Base-by-base conservation (phyloP, 2,797 vertebrate species). In the Labeo calbasu region DNA sequence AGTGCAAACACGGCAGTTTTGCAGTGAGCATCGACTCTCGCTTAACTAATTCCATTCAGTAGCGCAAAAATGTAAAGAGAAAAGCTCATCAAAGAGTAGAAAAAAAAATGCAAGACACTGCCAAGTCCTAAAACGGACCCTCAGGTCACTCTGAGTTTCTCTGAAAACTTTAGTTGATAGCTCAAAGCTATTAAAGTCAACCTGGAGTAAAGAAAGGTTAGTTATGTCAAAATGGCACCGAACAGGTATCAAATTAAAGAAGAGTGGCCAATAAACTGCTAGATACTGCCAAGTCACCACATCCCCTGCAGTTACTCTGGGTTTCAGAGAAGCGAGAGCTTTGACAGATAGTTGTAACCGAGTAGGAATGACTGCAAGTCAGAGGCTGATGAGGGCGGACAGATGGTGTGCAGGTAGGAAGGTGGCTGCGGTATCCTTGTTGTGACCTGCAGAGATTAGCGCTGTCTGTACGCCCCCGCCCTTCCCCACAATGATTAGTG, bases 371-470 rank as follows among this genome's bases (percentile, higher is more conserved):
- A 23, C 23, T 43, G 71, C 19, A 77, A 79, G 85, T 84, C 55
- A 77, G 85, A 77, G 70, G 71, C 73, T 78, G 75, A 75, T 75
- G 50, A 73, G 72, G 59, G 50, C 65, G 40, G 79, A 83, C 85
- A 88, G 87, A 88, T 85, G 86, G 85, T 77, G 50, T 72, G 19
- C 86, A 90, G 89, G 88, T 87, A 87, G 86, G 77, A 87, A 71
- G 82, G 84, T 82, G 84, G 73, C 72, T 61, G 63, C 25, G 69
- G 28, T 86, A 87, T 85, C 83, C 83, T 83, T 80, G 61, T 70
- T 80, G 79, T 77, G 85, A 86, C 85, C 86, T 85, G 66, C 81
- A 32, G 78, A 85, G 79, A 88, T 86, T 82, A 85, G 83, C 61
- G 17, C 75, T 79, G 78, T 81, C 77, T 86, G 57, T 28, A 55